Percentiles rank a stretch among this genome's conserved stretches.
Conservation (phyloP, 92 coral and sea anemone genomes). For the Paramuricea clavata region DNA sequence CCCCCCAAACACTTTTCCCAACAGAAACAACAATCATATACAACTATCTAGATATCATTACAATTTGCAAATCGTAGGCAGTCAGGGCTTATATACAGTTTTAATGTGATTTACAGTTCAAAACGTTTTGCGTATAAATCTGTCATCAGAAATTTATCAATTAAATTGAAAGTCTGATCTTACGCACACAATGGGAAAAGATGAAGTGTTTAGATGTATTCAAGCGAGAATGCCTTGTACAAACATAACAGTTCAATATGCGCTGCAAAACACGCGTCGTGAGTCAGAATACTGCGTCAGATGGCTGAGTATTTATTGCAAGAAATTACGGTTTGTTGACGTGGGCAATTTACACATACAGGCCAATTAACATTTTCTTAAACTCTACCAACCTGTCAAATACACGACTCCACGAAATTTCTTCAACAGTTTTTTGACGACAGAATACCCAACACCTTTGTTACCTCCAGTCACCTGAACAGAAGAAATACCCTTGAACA, state of each 20-base stretch:
- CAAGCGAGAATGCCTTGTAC: neutral
- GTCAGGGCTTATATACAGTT: neutral
- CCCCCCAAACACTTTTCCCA: neutral
- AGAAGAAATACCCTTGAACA: neutral
- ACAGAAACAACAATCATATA: neutral
- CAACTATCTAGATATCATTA: neutral
- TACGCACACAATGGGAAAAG: neutral
- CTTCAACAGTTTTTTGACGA: conserved; percentile 40
- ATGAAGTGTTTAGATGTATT: neutral
- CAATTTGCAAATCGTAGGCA: neutral
- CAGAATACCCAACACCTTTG: conserved; percentile 52
- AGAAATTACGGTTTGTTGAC: conserved; percentile 40
- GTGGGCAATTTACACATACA: conserved; percentile 29
- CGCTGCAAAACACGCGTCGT: neutral
- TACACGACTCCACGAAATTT: conserved; percentile 48
- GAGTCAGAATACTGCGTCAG: neutral
- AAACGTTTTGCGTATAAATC: neutral
- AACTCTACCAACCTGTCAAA: conserved; percentile 37
- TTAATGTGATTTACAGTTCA: neutral
- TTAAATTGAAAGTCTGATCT: neutral
- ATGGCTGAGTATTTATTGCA: neutral
- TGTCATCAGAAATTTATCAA: conserved; percentile 40
- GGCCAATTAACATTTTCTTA: conserved; percentile 7
- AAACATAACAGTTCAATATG: neutral
- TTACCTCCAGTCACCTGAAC: conserved; percentile 48